Evolutionary conservation across 2,797 vertebrate species (phyloP), one percentile per base, ranked within the genome.

Genomic region (Microtus agrestis): DNA sequence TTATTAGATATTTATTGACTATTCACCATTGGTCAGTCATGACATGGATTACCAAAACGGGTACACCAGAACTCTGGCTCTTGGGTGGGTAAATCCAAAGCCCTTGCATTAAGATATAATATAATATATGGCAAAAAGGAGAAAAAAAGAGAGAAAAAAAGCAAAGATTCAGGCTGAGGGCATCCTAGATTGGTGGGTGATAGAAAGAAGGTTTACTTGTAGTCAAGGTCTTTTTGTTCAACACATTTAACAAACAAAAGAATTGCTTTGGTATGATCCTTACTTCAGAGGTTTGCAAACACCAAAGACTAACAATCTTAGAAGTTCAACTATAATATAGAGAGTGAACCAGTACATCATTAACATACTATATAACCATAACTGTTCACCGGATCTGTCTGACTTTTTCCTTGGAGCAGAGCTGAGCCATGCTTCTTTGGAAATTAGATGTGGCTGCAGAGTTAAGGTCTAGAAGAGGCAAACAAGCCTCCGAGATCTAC

Each of bases 171-270:
- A 81, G 40, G 43, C 34, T 63, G 37, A 93, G 73, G 79, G n/a
- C 40, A 89, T 90, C 15, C 34, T 82, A 56, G 34, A 74, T 17
- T 21, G 77, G 69, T 1, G 2, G 13, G 40, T 69, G 34, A 89
- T 13, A 82, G n/a, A 93, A n/a, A 19, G 25, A 93, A 94, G 54
- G 10, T 93, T 27, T 31, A 14, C 12, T 82, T 88, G 37, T 25
- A 67, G 59, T 27, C 56, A 90, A 95, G 73, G 13, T 92, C n/a
- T 78, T 82, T 76, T 34, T 9, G 63, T 31, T 92, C 91, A 90
- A n/a, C 0, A 77, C 37, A n/a, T 5, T n/a, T 93, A 31, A 34
- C 11, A 77, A 91, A 86, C 37, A n/a, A 56, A 1, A 92, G 43
- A 69, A 94, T 31, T 87, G 40, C 13, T 78, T 89, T 61, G 19